Evolutionary conservation across 1,140 invertebrate genomes (phyloP), one percentile per base, ranked within the genome.

Genomic region (Brachionus sp.): DNA sequence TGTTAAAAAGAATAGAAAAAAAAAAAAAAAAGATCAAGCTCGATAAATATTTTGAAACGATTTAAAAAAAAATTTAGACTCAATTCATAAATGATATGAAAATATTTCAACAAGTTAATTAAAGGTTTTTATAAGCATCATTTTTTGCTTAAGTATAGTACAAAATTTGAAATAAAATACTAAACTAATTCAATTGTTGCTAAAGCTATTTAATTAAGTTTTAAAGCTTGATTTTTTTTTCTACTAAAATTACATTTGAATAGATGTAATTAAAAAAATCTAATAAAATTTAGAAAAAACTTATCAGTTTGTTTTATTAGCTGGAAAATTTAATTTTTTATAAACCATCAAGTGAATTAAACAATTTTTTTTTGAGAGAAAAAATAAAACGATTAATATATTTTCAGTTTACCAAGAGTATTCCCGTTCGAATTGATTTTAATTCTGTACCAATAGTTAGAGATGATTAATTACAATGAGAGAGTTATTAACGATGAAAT

Each of bases 51-150:
- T 57, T 57, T 57, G 16, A 57, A 57, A 57, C 50, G n/a, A 57
- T 57, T 57, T n/a, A n/a, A 19, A 23, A 25, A 57, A 57, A 57
- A 57, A 25, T 50, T 50, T 50, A 57, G 16, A 7, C 50, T 57
- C 50, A 57, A 57, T 57, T 19, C 44, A n/a, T n/a, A 50, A 57
- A 57, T 57, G n/a, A 57, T 16, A 57, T 57, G 50, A 57, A 57
- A 57, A 57, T 57, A 57, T 57, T 57, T 57, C 50, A 57, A 57
- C 50, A 57, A 57, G 50, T 57, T 57, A 57, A 57, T 57, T 57
- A 57, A 57, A 57, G 50, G 5, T 57, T 57, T 57, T 57, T 57
- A 9, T 1, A 57, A 19, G 19, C 50, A 42, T 42, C 39, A 13
- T 10, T 42, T 42, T 42, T 42, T 42, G 6, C 12, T 57, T 19